Conservation (phyloP, 2,888 invertebrate genomes). For the Nomada lathburiana region DNA sequence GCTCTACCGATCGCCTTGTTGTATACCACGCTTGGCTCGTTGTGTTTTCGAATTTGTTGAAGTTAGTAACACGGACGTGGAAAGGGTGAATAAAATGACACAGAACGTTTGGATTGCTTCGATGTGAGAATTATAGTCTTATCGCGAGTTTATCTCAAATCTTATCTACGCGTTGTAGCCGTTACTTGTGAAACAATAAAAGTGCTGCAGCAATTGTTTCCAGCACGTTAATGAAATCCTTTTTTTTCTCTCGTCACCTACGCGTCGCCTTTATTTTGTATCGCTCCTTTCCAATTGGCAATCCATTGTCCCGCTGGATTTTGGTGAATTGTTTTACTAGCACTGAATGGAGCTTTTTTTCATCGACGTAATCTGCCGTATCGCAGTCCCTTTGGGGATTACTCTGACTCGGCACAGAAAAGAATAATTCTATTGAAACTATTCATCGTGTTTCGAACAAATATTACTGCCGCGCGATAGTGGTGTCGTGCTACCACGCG, state of each 20-base stretch:
- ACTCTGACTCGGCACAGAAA: constrained; percentile 34
- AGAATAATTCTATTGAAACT: constrained; percentile 34
- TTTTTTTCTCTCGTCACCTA: constrained; percentile 27
- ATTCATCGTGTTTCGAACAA: constrained; percentile 15
- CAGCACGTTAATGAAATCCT: constrained; percentile 37
- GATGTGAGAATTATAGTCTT: no score
- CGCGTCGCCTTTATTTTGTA: constrained; percentile 44
- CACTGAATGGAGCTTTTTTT: constrained; percentile 41
- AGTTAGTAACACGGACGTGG: no score
- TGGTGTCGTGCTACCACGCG: background rate
- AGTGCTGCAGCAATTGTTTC: constrained; percentile 42
- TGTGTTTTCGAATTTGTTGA: no score
- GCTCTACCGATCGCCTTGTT: no score
- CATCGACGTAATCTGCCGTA: constrained; percentile 35
- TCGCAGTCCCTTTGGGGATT: constrained; percentile 47
- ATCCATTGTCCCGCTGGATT: constrained; percentile 45
- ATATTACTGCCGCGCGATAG: constrained; percentile 1
- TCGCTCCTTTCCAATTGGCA: constrained; percentile 29
- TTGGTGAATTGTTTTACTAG: constrained; percentile 53
- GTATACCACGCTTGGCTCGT: no score
- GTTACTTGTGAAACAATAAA: background rate
- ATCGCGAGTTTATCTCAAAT: no score
- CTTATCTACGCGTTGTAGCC: no score
- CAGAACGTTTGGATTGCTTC: no score
- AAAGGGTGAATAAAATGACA: no score